Conservation (phyloP, 2,888 invertebrate species). For the Hypolimnas misippus region DNA sequence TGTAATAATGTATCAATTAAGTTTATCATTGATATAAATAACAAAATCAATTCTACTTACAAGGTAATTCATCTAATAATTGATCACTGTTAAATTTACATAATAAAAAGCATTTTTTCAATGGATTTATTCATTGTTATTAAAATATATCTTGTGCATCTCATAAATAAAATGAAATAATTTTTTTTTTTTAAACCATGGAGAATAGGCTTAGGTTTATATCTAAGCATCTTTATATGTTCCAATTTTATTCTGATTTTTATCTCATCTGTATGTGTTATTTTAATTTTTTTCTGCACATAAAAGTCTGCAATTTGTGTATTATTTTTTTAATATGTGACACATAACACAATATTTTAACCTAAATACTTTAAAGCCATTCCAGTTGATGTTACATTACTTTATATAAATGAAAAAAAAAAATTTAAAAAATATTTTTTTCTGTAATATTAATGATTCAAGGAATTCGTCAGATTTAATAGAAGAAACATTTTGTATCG, state of each 20-base stretch:
- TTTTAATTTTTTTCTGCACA: too few relatives aligned
- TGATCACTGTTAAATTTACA: not conserved
- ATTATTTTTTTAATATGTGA: too few relatives aligned
- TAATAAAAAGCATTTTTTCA: not conserved
- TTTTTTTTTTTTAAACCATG: too few relatives aligned
- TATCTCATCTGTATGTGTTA: too few relatives aligned
- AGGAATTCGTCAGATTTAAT: not conserved
- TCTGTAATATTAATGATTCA: too few relatives aligned
- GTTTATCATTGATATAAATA: not conserved
- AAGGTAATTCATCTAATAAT: not conserved
- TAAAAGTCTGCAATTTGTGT: too few relatives aligned
- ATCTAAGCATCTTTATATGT: too few relatives aligned
- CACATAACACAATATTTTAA: slow-evolving; percentile 32
- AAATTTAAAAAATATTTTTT: not conserved
- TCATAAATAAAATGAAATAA: too few relatives aligned
- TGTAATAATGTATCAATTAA: not conserved
- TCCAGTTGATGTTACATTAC: slow-evolving; percentile 23
- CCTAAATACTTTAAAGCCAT: slow-evolving; percentile 32
- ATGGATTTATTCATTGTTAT: too few relatives aligned
- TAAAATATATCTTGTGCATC: too few relatives aligned
- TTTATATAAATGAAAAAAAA: slow-evolving; percentile 19
- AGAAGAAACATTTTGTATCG: not conserved
- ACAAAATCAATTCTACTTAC: not conserved
- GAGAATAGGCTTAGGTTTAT: too few relatives aligned
- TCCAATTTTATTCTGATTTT: too few relatives aligned